These are phyloP conservation scores for Sycophila texana DNA, from an alignment of 2,888 invertebrate genomes.

Conservation along the genomic window DNA sequence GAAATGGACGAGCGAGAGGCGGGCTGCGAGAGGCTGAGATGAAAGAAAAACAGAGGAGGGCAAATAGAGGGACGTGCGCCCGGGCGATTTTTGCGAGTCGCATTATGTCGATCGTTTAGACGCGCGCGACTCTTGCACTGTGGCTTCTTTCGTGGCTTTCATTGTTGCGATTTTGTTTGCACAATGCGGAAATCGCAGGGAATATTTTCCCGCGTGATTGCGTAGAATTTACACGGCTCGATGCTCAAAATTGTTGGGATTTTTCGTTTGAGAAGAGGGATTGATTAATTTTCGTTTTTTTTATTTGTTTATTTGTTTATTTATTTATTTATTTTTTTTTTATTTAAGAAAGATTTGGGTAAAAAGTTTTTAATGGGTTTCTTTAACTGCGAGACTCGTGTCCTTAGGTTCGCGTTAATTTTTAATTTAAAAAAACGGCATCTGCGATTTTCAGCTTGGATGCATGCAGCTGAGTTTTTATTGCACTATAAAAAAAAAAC, in stretches of 20 bases:
- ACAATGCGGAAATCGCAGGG: too few species aligned
- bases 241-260: too few species aligned
- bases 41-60: not conserved
- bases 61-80: constrained; percentile 2
- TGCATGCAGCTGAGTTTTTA: not conserved
- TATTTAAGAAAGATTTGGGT: too few species aligned
- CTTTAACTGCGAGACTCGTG: too few species aligned
- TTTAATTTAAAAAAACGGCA: not conserved
- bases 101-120: not conserved
- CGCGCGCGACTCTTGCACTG: not conserved
- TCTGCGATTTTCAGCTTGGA: not conserved
- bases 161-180: not conserved
- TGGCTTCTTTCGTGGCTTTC: not conserved
- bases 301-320: too few species aligned
- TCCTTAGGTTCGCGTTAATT: not conserved
- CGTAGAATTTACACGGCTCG: too few species aligned
- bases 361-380: too few species aligned
- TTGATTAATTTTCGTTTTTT: too few species aligned
- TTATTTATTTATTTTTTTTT: too few species aligned
- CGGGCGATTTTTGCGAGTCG: not conserved
- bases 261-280: too few species aligned
- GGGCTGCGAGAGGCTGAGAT: not conserved
- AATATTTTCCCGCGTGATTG: too few species aligned
- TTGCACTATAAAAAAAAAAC: not conserved
- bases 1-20: not conserved